These are phyloP conservation scores for Fragum fragum DNA, from an alignment of 2,888 invertebrate genomes.

Conservation along the genomic window DNA sequence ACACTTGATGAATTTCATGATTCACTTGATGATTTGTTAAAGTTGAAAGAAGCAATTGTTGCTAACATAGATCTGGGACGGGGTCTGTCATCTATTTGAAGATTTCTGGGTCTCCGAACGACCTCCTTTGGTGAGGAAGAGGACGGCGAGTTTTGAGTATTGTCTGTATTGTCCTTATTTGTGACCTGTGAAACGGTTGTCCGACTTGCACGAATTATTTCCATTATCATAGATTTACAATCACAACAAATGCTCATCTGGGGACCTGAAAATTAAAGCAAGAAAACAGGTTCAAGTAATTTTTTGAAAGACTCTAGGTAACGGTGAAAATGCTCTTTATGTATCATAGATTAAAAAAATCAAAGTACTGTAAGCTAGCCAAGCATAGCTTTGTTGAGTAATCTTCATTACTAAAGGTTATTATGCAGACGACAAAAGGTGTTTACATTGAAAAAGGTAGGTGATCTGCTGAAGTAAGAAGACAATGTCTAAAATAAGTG, in stretches of 20 bases:
- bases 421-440: no score
- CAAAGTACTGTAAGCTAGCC: no score
- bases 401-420: no score
- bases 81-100: constrained; percentile 46
- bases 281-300: no score
- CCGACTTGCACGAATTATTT: constrained; percentile 96
- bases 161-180: constrained; percentile 40
- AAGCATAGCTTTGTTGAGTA: no score
- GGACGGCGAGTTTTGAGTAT: background rate
- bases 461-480: no score
- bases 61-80: constrained; percentile 62
- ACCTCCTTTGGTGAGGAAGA: constrained; percentile 13
- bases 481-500: no score
- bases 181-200: constrained; percentile 86
- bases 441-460: no score
- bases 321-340: no score
- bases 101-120: constrained; percentile 34
- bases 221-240: constrained; percentile 97
- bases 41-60: constrained; percentile 59
- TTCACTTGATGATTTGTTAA: constrained; percentile 45
- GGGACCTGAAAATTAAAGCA: constrained; percentile 87
- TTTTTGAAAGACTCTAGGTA: no score
- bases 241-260: constrained; percentile 97
- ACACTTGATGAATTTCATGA: constrained; percentile 22
- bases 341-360: no score